Percentiles rank a stretch among this genome's conserved stretches.
Evolutionary conservation across 2,888 invertebrate genomes (phyloP).

Genomic region (Netelia virgata): DNA sequence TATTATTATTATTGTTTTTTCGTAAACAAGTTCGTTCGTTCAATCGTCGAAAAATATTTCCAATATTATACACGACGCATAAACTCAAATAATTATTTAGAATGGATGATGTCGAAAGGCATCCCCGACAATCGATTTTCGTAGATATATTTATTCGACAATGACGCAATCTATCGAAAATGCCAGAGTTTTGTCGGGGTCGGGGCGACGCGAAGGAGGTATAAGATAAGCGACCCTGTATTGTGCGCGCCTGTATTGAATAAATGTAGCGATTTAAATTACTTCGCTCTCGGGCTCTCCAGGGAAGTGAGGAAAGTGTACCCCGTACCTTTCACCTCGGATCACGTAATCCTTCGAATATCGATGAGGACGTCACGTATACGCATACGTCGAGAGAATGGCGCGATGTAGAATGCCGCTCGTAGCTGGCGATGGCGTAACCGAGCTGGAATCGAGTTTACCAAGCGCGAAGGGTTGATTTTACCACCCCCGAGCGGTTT

Average conservation of each 20-base stretch:
- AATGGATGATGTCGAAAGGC: too few relatives aligned
- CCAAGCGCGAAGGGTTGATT: conserved; percentile 1
- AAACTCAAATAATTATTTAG: background rate
- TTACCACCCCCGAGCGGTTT: background rate
- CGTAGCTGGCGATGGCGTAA: conserved; percentile 46
- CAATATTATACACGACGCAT: background rate
- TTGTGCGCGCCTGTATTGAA: conserved; percentile 52
- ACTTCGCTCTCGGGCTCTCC: conserved; percentile 25
- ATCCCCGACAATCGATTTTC: background rate
- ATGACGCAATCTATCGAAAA: conserved; percentile 57
- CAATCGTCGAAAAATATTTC: background rate
- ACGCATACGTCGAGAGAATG: conserved; percentile 13
- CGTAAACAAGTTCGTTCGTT: background rate
- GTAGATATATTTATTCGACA: conserved; percentile 15
- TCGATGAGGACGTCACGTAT: conserved; percentile 40
- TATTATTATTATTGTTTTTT: too few relatives aligned
- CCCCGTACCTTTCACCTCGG: conserved; percentile 15
- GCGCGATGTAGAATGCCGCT: background rate
- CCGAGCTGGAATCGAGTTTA: conserved; percentile 43
- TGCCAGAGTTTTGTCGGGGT: conserved; percentile 26
- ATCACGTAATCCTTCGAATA: conserved; percentile 65
- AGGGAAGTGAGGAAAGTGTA: background rate
- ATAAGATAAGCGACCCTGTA: conserved; percentile 55
- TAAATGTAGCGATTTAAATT: conserved; percentile 62
- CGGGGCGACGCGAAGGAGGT: conserved; percentile 40